These are phyloP conservation scores for Nesoenas mayeri DNA, from an alignment of 2,113 vertebrate genomes.

Conservation along the genomic window DNA sequence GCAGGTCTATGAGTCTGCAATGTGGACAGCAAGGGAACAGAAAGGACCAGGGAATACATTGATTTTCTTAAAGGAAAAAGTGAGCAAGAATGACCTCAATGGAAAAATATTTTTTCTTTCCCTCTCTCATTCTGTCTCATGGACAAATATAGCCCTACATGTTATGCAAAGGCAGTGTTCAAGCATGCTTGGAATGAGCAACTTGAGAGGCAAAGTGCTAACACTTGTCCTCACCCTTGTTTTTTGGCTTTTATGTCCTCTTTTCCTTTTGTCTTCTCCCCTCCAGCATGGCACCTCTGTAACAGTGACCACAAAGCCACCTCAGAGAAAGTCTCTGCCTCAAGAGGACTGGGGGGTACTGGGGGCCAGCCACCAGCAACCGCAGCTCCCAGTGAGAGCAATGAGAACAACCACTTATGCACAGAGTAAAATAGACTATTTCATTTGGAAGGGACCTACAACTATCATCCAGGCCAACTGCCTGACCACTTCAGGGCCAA, in stretches of 20 bases:
- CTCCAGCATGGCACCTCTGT: neutral
- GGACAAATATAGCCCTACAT: slow-evolving; percentile 56
- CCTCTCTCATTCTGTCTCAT: slow-evolving; percentile 27
- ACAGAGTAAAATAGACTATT: no score
- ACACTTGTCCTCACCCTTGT: neutral
- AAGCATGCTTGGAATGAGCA: slow-evolving; percentile 49
- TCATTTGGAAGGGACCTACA: no score
- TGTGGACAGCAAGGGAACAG: neutral
- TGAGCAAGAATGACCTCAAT: slow-evolving; percentile 61
- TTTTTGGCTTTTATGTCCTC: neutral
- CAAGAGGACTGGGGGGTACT: rapidly evolving
- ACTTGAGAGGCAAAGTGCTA: slow-evolving; percentile 27
- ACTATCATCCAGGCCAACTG: no score
- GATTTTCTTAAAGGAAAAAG: slow-evolving; percentile 61
- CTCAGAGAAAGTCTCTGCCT: neutral
- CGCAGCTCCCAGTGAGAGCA: neutral
- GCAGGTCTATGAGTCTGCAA: neutral
- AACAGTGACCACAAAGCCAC: neutral
- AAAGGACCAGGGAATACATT: neutral
- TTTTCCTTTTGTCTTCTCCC: neutral
- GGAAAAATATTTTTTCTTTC: slow-evolving; percentile 59
- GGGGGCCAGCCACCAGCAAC: neutral
- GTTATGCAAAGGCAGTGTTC: slow-evolving; percentile 6
- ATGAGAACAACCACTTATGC: neutral
- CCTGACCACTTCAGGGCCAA: no score